These are phyloP conservation scores for Troides helena DNA, from an alignment of 2,888 invertebrate genomes.

Conservation along the genomic window DNA sequence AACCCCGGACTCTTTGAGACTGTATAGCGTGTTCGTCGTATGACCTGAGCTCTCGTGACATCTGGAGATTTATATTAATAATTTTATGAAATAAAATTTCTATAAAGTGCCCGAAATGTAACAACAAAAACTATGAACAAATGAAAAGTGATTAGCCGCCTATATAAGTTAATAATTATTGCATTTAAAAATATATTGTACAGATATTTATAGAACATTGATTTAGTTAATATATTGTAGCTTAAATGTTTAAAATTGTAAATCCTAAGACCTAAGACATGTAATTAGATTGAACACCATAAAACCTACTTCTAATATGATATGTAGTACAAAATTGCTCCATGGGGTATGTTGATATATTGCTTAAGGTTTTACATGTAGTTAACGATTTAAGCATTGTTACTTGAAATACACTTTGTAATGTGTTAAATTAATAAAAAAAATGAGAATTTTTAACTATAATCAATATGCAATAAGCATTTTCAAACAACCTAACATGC, in stretches of 20 bases:
- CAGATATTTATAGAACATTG: not conserved
- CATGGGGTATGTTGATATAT: slow-evolving; percentile 14
- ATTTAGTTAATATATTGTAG: not conserved
- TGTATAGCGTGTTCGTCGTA: too few relatives aligned
- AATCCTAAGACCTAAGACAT: not conserved
- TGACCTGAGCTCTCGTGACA: too few relatives aligned
- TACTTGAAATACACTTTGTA: not conserved
- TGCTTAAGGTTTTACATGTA: not conserved
- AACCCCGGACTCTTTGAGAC: too few relatives aligned
- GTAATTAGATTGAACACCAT: slow-evolving; percentile 12
- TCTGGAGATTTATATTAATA: too few relatives aligned
- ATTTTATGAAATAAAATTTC: too few relatives aligned
- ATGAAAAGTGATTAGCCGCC: too few relatives aligned
- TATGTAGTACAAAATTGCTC: slow-evolving; percentile 17
- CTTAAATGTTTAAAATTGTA: not conserved
- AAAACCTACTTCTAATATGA: slow-evolving; percentile 15
- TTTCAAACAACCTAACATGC: not conserved
- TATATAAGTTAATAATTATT: not conserved
- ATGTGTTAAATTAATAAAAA: not conserved
- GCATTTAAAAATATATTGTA: slow-evolving; percentile 1
- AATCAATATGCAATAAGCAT: not conserved
- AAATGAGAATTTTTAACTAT: too few relatives aligned
- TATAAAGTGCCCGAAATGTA: too few relatives aligned
- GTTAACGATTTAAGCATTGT: not conserved
- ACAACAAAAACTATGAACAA: too few relatives aligned